phyloP scores from a whole-genome alignment of 1,140 invertebrate genomes.

The Ostrea edulis region DNA sequence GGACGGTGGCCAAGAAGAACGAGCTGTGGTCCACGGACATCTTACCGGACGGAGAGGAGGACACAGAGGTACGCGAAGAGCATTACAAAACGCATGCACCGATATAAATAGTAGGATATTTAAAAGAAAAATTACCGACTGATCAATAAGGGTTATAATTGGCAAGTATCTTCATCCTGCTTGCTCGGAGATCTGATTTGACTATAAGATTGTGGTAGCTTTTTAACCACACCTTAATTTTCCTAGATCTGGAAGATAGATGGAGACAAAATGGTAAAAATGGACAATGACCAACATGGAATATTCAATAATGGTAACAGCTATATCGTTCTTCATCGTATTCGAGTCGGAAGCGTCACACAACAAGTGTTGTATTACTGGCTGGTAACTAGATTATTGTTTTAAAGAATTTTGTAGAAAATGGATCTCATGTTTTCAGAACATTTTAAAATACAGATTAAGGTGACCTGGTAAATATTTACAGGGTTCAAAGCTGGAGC shows the following conservation, averaged over 20 bases:
- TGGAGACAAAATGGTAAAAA: constrained; percentile 50
- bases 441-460: too few species aligned
- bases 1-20: constrained; percentile 59
- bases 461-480: not conserved
- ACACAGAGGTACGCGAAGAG: constrained; percentile 49
- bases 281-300: constrained; percentile 59
- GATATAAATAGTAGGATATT: too few species aligned
- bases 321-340: constrained; percentile 57
- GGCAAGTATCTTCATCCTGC: too few species aligned
- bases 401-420: too few species aligned
- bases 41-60: constrained; percentile 35
- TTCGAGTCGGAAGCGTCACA: not conserved
- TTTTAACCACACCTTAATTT: not conserved
- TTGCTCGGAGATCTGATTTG: too few species aligned
- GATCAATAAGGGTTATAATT: too few species aligned
- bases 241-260: constrained; percentile 58
- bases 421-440: too few species aligned
- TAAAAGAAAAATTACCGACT: too few species aligned
- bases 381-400: constrained; percentile 56
- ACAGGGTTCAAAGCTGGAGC: constrained; percentile 47
- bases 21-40: constrained; percentile 57
- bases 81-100: not conserved
- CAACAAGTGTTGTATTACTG: constrained; percentile 59
- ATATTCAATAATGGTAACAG: constrained; percentile 59
- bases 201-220: not conserved